Conservation (phyloP, 2,113 vertebrate genomes). For the Xiphorhynchus elegans region DNA sequence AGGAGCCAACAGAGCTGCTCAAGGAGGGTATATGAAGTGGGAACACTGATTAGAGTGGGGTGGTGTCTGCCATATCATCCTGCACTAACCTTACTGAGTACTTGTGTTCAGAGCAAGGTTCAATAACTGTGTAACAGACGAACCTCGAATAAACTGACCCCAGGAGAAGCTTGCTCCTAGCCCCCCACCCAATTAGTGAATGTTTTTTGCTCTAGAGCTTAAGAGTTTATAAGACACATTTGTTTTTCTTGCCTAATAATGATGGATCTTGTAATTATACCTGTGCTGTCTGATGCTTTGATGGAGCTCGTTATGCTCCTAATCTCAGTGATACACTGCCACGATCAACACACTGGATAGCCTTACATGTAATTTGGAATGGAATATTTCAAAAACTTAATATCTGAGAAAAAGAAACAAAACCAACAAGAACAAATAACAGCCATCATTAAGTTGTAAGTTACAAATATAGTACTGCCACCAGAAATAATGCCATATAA, state of each 20-base stretch:
- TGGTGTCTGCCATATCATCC: neutral
- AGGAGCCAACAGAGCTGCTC: neutral
- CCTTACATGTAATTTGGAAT: neutral
- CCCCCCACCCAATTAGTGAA: neutral
- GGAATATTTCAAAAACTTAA: neutral
- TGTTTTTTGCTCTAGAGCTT: slow-evolving; percentile 28
- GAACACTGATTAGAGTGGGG: neutral
- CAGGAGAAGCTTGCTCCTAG: neutral
- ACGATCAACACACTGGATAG: neutral
- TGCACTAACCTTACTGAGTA: neutral
- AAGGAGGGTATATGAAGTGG: neutral
- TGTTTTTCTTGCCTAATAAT: slow-evolving; percentile 38
- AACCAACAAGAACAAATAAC: neutral
- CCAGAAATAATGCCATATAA: neutral
- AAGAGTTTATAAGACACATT: slow-evolving; percentile 20
- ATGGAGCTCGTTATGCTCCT: neutral
- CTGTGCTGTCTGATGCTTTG: neutral
- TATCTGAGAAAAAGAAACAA: neutral
- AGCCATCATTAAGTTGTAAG: neutral
- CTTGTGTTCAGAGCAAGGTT: neutral
- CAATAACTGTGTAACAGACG: neutral
- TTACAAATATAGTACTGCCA: neutral
- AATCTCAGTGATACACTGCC: neutral
- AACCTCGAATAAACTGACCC: neutral
- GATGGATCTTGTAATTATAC: slow-evolving; percentile 19